A percentile compares a stretch with the other conserved stretches of the same genome.
Conservation (phyloP, 2,888 invertebrate species). For the Yponomeuta cagnagella region DNA sequence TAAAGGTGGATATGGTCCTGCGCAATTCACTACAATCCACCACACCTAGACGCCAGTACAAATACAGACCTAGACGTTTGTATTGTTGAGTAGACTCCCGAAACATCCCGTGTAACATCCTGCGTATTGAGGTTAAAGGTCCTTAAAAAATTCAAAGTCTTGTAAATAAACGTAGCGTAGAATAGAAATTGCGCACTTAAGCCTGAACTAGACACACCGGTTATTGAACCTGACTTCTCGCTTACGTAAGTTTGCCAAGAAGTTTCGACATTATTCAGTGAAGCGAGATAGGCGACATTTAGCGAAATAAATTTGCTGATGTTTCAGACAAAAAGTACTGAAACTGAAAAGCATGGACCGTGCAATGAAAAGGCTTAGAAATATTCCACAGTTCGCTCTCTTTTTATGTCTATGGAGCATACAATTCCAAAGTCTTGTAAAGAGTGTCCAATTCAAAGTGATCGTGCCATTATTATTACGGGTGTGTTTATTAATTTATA, state of each 20-base stretch:
- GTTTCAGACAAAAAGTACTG: neutral
- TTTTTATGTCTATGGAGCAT: too few relatives aligned
- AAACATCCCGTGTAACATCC: too few relatives aligned
- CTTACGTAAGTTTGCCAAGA: neutral
- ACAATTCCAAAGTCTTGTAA: too few relatives aligned
- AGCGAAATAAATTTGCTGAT: neutral
- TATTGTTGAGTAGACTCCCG: too few relatives aligned
- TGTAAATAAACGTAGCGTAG: neutral
- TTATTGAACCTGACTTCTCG: neutral
- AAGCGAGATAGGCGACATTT: neutral
- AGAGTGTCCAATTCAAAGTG: too few relatives aligned
- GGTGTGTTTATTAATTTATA: too few relatives aligned
- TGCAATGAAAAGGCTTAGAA: neutral
- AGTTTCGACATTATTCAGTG: neutral
- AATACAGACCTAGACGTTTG: too few relatives aligned
- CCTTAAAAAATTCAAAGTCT: neutral
- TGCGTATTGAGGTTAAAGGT: neutral
- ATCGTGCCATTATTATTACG: too few relatives aligned
- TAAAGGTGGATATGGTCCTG: too few relatives aligned
- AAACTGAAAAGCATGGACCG: neutral
- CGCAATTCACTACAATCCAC: too few relatives aligned
- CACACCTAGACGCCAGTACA: too few relatives aligned
- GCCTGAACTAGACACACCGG: neutral
- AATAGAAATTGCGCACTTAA: neutral
- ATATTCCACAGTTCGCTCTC: too few relatives aligned